Conservation (phyloP, 2,113 vertebrate species). For the Hemichromis elongatus region DNA sequence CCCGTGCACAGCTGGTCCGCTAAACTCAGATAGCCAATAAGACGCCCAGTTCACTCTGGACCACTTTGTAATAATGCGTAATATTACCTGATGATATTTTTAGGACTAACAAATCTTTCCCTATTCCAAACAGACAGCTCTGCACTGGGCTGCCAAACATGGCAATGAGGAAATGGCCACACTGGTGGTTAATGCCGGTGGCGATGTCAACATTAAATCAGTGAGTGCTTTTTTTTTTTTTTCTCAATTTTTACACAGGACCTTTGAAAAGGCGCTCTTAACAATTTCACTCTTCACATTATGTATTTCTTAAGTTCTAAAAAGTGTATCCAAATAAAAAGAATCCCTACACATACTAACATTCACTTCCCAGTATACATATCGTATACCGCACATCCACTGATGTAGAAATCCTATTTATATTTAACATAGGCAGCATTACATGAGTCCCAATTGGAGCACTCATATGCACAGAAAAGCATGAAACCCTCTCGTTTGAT, state of each 20-base stretch:
- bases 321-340: not conserved
- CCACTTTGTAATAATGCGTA: not conserved
- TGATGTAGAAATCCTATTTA: not conserved
- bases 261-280: not conserved
- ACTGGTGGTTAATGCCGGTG: slow-evolving; percentile 68
- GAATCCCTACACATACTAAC: not conserved
- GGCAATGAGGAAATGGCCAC: slow-evolving; percentile 74
- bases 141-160: slow-evolving; percentile 82
- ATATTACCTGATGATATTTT: not conserved
- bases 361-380: not conserved
- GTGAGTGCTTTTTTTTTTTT: slow-evolving; percentile 52
- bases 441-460: not conserved
- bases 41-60: not conserved
- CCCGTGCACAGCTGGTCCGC: slow-evolving; percentile 62
- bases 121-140: slow-evolving; percentile 64
- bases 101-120: not conserved
- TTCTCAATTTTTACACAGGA: not conserved
- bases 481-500: not conserved
- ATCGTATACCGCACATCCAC: not conserved
- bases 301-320: not conserved
- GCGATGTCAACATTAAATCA: slow-evolving; percentile 76
- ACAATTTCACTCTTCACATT: not conserved
- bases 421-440: not conserved
- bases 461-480: not conserved
- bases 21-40: slow-evolving; percentile 35